Evolutionary conservation across 2,113 vertebrate species (phyloP), one percentile per base, ranked within the genome.

Genomic region (Ancistrus triradiatus): DNA sequence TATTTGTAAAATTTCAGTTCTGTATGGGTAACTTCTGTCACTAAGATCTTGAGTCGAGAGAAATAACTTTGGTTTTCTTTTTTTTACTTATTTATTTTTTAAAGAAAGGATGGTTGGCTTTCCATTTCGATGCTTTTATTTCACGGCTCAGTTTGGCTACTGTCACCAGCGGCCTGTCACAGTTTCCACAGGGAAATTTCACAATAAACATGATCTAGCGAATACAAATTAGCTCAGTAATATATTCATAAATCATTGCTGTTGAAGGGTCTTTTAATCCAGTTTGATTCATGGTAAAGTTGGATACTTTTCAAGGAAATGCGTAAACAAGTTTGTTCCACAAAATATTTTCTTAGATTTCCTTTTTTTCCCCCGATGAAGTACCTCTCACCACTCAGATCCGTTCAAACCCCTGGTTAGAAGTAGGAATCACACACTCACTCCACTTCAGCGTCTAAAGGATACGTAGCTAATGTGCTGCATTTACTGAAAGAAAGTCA

Each of bases 241-340:
- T 86, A 83, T 86, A 89, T 88, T 86, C 84, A 85, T 86, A 86
- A 87, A 87, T 86, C 84, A 81, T 77, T 73, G 81, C 82, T 82
- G 75, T 77, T 81, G 82, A 78, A 81, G 84, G 82, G 75, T 50
- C 78, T 63, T 85, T 85, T 86, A 88, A 88, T 87, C 85, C 80
- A 81, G 80, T 86, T 82, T 87, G 85, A 88, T 88, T 88, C 86
- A 87, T 84, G 83, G 78, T 80, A n/a, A n/a, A n/a, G n/a, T n/a
- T n/a, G n/a, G n/a, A n/a, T n/a, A n/a, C n/a, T n/a, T n/a, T n/a
- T n/a, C n/a, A n/a, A n/a, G n/a, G n/a, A n/a, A n/a, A n/a, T n/a
- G n/a, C n/a, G n/a, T n/a, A n/a, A n/a, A n/a, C n/a, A n/a, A n/a
- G n/a, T n/a, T n/a, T n/a, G n/a, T n/a, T n/a, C n/a, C n/a, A n/a